Evolutionary conservation across 2,113 vertebrate species (phyloP).

Genomic region (Serinus canaria): DNA sequence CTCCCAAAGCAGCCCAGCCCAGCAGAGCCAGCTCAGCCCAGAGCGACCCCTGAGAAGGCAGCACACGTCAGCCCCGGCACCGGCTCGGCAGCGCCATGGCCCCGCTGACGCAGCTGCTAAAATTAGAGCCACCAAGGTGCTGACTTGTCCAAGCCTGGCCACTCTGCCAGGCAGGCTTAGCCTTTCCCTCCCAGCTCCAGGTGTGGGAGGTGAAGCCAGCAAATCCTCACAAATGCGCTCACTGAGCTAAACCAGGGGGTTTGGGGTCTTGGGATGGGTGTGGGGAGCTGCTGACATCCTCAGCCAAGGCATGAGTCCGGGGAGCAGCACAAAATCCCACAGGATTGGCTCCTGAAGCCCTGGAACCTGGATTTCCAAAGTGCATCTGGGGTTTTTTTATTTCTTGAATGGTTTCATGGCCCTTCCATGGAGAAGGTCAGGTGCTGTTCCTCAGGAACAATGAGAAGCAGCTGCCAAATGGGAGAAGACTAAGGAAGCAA

Average conservation of each 20-base stretch:
- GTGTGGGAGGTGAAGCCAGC: background rate
- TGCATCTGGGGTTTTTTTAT: background rate
- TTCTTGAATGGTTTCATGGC: background rate
- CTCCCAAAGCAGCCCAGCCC: background rate
- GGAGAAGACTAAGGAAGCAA: background rate
- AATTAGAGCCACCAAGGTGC: conserved; percentile 46
- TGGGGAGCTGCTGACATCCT: background rate
- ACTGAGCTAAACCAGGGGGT: rapidly evolving
- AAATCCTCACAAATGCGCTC: background rate
- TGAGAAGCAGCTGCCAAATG: background rate
- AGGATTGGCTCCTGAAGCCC: background rate
- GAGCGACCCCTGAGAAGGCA: background rate
- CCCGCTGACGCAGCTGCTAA: conserved; percentile 55
- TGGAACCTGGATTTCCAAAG: background rate
- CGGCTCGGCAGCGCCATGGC: background rate
- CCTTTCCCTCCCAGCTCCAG: background rate
- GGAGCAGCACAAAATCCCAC: background rate
- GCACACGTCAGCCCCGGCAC: background rate
- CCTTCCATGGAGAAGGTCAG: background rate
- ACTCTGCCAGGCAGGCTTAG: background rate
- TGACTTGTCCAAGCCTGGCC: background rate
- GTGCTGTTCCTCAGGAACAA: background rate
- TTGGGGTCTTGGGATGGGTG: background rate
- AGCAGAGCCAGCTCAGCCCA: background rate
- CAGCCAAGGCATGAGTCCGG: background rate